Evolutionary conservation across 2,888 invertebrate species (phyloP).

Genomic region (Mythimna loreyi): DNA sequence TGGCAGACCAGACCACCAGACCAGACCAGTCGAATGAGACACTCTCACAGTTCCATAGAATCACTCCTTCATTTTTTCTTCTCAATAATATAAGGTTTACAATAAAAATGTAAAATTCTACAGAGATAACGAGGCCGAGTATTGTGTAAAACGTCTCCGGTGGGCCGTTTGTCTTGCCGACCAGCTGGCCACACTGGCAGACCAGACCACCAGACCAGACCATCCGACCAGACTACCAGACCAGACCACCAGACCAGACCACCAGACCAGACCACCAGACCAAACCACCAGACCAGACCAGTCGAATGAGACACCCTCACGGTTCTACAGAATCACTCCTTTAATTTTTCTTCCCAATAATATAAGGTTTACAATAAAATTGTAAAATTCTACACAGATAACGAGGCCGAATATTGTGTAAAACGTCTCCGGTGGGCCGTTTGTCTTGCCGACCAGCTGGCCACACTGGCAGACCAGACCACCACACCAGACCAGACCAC

Average conservation of each 20-base stretch:
- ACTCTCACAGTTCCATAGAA: too few species aligned
- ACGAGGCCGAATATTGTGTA: constrained; percentile 61
- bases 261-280: too few species aligned
- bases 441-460: constrained; percentile 66
- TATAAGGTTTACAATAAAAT: constrained; percentile 38
- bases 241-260: too few species aligned
- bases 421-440: constrained; percentile 65
- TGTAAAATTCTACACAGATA: constrained; percentile 53
- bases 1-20: too few species aligned
- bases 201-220: too few species aligned
- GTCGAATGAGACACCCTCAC: too few species aligned
- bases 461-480: constrained; percentile 37
- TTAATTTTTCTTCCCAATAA: constrained; percentile 18
- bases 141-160: constrained; percentile 62
- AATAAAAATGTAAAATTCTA: constrained; percentile 42
- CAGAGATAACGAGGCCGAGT: constrained; percentile 61
- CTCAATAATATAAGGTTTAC: constrained; percentile 26
- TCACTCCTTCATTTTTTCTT: constrained; percentile 12
- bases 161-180: constrained; percentile 66
- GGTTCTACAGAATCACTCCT: too few species aligned
- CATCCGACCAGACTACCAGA: too few species aligned
- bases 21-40: too few species aligned
- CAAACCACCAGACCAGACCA: too few species aligned
- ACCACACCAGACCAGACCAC: too few species aligned
- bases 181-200: constrained; percentile 57